Evolutionary conservation across 1,140 invertebrate species (phyloP).

Genomic region (Caenorhabditis inopinata): DNA sequence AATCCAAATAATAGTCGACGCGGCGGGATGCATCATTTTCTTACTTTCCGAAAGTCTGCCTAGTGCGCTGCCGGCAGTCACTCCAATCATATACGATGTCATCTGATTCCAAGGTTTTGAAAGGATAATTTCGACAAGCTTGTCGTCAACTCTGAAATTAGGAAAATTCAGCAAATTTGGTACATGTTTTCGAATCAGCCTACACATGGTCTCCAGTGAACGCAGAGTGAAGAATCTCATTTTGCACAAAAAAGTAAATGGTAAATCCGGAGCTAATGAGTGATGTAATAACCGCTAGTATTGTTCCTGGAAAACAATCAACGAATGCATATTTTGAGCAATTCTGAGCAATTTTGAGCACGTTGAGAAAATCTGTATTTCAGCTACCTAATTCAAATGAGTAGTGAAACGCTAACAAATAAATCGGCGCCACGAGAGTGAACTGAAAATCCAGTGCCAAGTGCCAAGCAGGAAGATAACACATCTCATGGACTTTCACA

Average conservation of each 20-base stretch:
- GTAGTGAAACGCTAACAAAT: neutral
- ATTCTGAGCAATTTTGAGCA: no score
- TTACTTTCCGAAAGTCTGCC: neutral
- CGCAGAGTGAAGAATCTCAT: neutral
- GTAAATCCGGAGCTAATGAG: neutral
- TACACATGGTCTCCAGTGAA: neutral
- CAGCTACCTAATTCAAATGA: neutral
- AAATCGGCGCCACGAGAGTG: neutral
- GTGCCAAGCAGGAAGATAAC: slow-evolving; percentile 13
- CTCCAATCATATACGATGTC: neutral
- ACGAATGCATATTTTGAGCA: neutral
- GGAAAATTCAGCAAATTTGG: neutral
- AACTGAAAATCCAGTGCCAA: slow-evolving; percentile 9
- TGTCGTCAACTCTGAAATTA: neutral
- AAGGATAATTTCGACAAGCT: neutral
- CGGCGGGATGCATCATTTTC: neutral
- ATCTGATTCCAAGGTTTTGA: slow-evolving; percentile 19
- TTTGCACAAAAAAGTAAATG: neutral
- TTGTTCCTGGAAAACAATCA: neutral
- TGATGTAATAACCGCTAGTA: neutral
- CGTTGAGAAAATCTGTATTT: neutral
- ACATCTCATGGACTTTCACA: neutral
- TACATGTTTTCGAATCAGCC: no score
- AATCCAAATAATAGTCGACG: neutral
- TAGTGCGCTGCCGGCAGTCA: neutral